Evolutionary conservation across 1,140 invertebrate species (phyloP).

Genomic region (Sycophila sp.): DNA sequence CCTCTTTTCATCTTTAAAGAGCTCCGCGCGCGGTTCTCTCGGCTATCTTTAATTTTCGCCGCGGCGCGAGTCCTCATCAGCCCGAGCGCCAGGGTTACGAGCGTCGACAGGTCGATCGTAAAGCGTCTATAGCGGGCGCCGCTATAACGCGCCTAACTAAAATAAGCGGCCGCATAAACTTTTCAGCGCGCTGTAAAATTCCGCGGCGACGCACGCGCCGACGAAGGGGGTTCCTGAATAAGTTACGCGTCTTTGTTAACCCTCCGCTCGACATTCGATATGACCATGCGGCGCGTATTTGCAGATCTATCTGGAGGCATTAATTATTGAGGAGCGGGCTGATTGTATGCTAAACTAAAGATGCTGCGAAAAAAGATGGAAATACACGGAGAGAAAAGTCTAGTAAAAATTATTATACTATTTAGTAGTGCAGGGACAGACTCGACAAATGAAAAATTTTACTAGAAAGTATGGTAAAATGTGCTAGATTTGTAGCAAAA

Average conservation of each 20-base stretch:
- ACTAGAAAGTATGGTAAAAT: no score
- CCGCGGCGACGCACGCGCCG: conserved; percentile 5
- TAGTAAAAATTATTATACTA: no score
- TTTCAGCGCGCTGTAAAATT: conserved; percentile 48
- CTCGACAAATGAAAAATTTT: no score
- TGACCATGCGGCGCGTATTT: no score
- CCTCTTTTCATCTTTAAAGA: background rate
- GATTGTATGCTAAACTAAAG: no score
- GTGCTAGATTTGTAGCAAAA: no score
- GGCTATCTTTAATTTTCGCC: conserved; percentile 25
- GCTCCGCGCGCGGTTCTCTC: background rate
- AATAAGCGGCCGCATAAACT: conserved; percentile 58
- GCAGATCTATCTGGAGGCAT: no score
- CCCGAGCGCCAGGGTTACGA: conserved; percentile 22
- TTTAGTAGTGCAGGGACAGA: no score
- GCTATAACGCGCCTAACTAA: conserved; percentile 47
- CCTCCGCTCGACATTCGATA: background rate
- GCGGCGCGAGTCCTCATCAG: background rate
- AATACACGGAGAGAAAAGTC: no score
- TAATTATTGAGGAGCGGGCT: no score
- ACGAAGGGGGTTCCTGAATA: no score
- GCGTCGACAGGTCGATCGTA: conserved; percentile 50
- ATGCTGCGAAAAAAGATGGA: no score
- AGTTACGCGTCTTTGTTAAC: background rate
- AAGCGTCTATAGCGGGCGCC: conserved; percentile 47